Evolutionary conservation across 92 coral and sea anemone genomes (phyloP), one percentile per base, ranked within the genome.

Genomic region (Parazoanthus atlanticus): DNA sequence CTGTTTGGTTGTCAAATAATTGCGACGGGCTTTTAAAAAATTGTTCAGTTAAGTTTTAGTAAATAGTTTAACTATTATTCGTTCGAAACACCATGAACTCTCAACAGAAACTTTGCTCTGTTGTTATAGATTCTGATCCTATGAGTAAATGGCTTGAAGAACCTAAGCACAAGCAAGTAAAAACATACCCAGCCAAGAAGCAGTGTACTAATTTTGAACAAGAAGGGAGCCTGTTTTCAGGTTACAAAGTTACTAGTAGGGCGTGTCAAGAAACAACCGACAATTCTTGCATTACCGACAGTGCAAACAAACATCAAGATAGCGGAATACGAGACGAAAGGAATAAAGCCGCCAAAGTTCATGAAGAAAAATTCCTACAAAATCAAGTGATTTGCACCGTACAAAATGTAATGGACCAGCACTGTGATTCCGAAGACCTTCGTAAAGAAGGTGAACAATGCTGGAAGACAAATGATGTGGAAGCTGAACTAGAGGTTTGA

Each of bases 131-230:
- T 19, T 61, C 26, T 61, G 28, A 25, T 5, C 26, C 26, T 61
- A 25, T 61, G 69, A 19, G 28, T 21, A 6, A 19, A 25, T 61
- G 69, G 69, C 76, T 30, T 30, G 76, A 71, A 71, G 76, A 71
- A 29, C 76, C 76, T 16, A 71, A 71, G 19, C 76, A 71, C 76
- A 71, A 71, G 19, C 76, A 71, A 71, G 29, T 29, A 29, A 71
- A 71, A 29, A 71, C 76, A 71, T 71, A 26, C 38, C 38, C 76
- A 9, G 76, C 76, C 76, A 71, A 28, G 31, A 70, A 71, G 76
- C 33, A 71, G 3, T 71, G 76, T 69, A 25, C 34, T 69, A 26
- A 3, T 69, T 26, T 69, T 69, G 74, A 25, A 26, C 74, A 69
- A 69, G 32, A 25, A 69, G 31, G 74, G 71, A 19, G 3, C 19